Base-by-base conservation (phyloP, 2,113 vertebrate species). In the Pelobates fuscus region DNA sequence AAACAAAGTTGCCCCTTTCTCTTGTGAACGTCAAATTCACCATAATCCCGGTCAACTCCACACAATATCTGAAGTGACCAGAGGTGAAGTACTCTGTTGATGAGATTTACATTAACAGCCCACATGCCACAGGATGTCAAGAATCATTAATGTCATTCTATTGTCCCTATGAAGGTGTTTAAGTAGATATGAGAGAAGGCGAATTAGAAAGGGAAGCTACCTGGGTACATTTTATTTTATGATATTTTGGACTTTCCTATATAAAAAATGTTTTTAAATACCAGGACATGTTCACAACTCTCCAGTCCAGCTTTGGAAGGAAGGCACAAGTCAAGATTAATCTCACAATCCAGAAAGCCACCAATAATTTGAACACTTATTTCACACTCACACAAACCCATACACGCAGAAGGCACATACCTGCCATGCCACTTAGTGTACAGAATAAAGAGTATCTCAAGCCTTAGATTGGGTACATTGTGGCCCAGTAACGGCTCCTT, bases 371-470 rank as follows among this genome's bases (percentile, higher is more conserved):
- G 5, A 1, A 37, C 32, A 37, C 5, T 37, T 20, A 43, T 5
- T 68, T n/a, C n/a, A n/a, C n/a, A n/a, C n/a, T n/a, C n/a, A 77
- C 67, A 63, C 67, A 77, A 65, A 68, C 73, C 61, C 67, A 25
- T 24, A 69, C 46, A 67, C 55, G 58, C 73, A 61, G 41, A 49
- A 68, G 65, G 57, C 64, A 77, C 65, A 77, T 15, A 66, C 30
- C 54, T 67, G 37, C 57, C 52, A 29, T 67, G 52, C 37, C 73
- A 67, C 27, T 41, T 60, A 55, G 55, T 68, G 73, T 61, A 65
- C n/a, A 66, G 49, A 41, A 21, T 25, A 67, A 61, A 52, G 57
- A 25, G 41, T 67, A 5, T n/a, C 64, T 60, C 23, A 2, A 15
- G 20, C 25, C 52, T 46, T 29, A 11, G 25, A 52, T 52, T 49